Conservation (phyloP, 1,140 invertebrate genomes). For the Hyphantria cunea region DNA sequence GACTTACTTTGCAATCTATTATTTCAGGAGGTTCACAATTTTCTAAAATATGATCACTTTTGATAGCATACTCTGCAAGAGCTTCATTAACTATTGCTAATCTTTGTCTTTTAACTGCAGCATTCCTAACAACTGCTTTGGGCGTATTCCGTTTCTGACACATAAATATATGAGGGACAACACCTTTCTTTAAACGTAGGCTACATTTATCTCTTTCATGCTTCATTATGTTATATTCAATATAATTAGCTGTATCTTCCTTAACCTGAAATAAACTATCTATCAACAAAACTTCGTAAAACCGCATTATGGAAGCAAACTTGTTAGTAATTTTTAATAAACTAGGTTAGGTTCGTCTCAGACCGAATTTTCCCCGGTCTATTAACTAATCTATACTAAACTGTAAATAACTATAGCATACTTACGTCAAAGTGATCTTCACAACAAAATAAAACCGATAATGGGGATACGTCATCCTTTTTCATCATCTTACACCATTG, state of each 20-base stretch:
- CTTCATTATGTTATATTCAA: constrained; percentile 26
- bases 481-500: constrained; percentile 4
- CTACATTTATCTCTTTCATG: constrained; percentile 15
- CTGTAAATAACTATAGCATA: background rate
- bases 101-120: background rate
- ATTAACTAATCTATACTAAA: background rate
- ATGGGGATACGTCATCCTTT: constrained; percentile 3
- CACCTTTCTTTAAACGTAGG: constrained; percentile 27
- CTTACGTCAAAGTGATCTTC: constrained; percentile 16
- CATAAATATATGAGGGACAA: constrained; percentile 26
- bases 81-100: too few species aligned
- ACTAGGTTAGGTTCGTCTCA: background rate
- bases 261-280: constrained; percentile 2
- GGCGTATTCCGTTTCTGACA: constrained; percentile 22
- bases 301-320: too few species aligned
- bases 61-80: too few species aligned
- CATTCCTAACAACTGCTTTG: constrained; percentile 3
- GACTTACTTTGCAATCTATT: too few species aligned
- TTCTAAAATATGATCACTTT: too few species aligned
- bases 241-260: constrained; percentile 18
- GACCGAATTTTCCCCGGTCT: background rate
- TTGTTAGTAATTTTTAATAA: background rate
- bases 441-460: constrained; percentile 1
- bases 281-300: background rate
- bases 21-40: too few species aligned